A percentile compares a stretch with the other conserved stretches of the same genome.
These are phyloP conservation scores for Dendrolimus kikuchii DNA, from an alignment of 1,140 invertebrate genomes.

Conservation along the genomic window DNA sequence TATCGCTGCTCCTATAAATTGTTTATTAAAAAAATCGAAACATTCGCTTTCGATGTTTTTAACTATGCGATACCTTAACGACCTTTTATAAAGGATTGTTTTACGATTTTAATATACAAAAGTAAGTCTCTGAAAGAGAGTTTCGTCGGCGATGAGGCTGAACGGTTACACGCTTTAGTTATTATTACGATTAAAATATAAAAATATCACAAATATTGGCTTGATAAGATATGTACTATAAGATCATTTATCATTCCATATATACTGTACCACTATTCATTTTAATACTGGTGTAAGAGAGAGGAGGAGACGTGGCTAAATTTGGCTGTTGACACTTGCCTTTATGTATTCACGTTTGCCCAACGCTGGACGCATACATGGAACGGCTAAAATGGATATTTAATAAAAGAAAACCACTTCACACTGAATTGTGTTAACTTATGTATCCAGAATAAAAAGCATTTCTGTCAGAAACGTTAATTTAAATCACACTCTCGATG, in stretches of 20 bases:
- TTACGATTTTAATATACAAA: too few species aligned
- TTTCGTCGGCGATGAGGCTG: slow-evolving; percentile 25
- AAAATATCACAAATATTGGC: slow-evolving; percentile 33
- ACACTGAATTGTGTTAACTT: too few species aligned
- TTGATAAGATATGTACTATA: slow-evolving; percentile 32
- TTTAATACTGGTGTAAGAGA: slow-evolving; percentile 14
- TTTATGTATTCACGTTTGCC: neutral
- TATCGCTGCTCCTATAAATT: neutral
- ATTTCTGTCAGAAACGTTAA: too few species aligned
- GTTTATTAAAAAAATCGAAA: too few species aligned
- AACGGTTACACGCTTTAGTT: slow-evolving; percentile 41
- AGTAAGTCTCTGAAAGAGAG: slow-evolving; percentile 3
- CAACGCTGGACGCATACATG: too few species aligned
- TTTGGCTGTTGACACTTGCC: slow-evolving; percentile 20
- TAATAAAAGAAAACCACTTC: too few species aligned
- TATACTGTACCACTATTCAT: slow-evolving; percentile 15
- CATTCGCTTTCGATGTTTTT: too few species aligned
- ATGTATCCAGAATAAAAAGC: too few species aligned
- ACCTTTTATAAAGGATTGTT: too few species aligned
- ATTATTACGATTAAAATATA: slow-evolving; percentile 19
- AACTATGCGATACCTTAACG: too few species aligned
- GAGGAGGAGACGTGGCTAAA: slow-evolving; percentile 10
- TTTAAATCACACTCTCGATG: too few species aligned
- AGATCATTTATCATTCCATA: slow-evolving; percentile 49
- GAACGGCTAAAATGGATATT: too few species aligned